phyloP scores from a whole-genome alignment of 2,888 invertebrate species.

The Pterostichus niger region DNA sequence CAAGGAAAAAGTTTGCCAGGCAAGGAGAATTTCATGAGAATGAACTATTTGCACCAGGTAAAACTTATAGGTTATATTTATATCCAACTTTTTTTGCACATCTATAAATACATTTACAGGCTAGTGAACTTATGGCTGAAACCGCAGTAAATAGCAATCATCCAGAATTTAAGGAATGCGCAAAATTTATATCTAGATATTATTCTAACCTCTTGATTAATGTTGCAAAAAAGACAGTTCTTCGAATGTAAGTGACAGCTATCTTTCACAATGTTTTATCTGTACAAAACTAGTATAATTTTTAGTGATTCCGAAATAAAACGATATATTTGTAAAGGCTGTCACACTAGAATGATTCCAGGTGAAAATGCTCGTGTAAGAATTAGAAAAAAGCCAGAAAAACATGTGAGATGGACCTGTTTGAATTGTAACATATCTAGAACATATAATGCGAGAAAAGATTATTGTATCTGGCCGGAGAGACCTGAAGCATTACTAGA shows the following conservation, averaged over 20 bases:
- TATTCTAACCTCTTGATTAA: constrained; percentile 74
- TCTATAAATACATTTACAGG: constrained; percentile 49
- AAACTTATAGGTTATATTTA: constrained; percentile 65
- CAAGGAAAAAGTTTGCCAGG: constrained; percentile 80
- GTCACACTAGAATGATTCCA: constrained; percentile 78
- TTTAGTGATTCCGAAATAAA: constrained; percentile 79
- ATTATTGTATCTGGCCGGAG: constrained; percentile 77
- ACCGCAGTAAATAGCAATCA: constrained; percentile 15
- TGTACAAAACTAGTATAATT: constrained; percentile 61
- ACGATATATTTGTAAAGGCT: constrained; percentile 79
- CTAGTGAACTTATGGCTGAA: constrained; percentile 41
- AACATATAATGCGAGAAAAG: constrained; percentile 74
- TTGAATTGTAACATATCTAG: constrained; percentile 75
- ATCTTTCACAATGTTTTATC: not conserved
- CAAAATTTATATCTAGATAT: constrained; percentile 69
- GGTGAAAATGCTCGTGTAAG: constrained; percentile 78
- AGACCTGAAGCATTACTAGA: constrained; percentile 76
- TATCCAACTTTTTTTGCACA: not conserved
- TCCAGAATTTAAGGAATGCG: constrained; percentile 31
- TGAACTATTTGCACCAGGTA: constrained; percentile 86
- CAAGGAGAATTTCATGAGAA: constrained; percentile 84
- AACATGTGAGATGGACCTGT: constrained; percentile 76
- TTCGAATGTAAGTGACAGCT: constrained; percentile 74
- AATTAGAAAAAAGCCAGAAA: constrained; percentile 76
- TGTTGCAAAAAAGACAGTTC: constrained; percentile 75